phyloP scores from a whole-genome alignment of 1,140 invertebrate species.

The Hylaeus volcanicus region DNA sequence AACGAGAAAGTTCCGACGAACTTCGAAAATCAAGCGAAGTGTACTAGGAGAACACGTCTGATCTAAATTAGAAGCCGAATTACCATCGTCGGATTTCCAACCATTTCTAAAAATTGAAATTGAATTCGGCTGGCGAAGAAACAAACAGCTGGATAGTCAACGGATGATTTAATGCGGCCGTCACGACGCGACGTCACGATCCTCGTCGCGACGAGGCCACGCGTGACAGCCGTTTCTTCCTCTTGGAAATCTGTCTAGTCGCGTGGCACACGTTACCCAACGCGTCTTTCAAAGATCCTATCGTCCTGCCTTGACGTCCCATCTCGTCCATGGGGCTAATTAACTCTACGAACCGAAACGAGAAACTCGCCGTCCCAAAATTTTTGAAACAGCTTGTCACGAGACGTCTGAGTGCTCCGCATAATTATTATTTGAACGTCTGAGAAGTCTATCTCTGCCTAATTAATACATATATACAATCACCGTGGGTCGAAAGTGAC shows the following conservation, averaged over 20 bases:
- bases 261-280: constrained; percentile 64
- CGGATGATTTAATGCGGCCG: constrained; percentile 73
- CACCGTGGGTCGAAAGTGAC: too few relatives aligned
- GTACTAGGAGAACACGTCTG: too few relatives aligned
- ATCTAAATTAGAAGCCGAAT: too few relatives aligned
- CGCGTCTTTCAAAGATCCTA: constrained; percentile 53
- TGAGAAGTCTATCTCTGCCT: not conserved
- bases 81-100: too few relatives aligned
- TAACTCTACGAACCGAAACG: constrained; percentile 32
- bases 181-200: constrained; percentile 58
- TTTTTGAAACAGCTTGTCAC: not conserved
- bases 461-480: too few relatives aligned
- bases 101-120: constrained; percentile 59
- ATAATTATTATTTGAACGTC: not conserved
- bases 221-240: constrained; percentile 53
- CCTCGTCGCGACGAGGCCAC: not conserved
- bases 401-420: not conserved
- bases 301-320: constrained; percentile 44
- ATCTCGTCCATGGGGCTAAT: constrained; percentile 45
- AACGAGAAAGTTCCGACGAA: too few relatives aligned
- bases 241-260: constrained; percentile 66
- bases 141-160: constrained; percentile 71
- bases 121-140: constrained; percentile 75
- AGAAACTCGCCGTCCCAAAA: constrained; percentile 5
- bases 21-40: too few relatives aligned